A percentile compares a stretch with the other conserved stretches of the same genome.
Evolutionary conservation across 2,888 invertebrate species (phyloP).

Genomic region (Tiliacea aurago): DNA sequence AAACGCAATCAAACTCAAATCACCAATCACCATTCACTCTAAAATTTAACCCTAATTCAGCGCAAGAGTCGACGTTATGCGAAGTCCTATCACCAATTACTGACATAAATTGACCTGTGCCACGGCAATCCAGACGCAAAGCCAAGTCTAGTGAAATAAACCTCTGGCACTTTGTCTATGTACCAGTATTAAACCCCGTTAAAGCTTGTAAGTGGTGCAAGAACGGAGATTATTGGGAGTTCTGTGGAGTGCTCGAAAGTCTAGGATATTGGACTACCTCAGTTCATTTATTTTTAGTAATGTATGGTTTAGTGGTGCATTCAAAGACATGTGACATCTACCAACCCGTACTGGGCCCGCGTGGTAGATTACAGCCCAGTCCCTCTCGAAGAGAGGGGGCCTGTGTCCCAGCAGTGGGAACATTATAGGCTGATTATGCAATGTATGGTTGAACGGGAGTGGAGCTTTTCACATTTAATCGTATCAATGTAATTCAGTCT

Average conservation of each 20-base stretch:
- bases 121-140: slow-evolving; percentile 67
- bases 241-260: not conserved
- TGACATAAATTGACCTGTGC: slow-evolving; percentile 72
- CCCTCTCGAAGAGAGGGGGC: no score
- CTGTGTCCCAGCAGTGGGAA: no score
- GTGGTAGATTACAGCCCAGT: no score
- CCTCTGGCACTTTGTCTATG: slow-evolving; percentile 82
- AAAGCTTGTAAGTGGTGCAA: slow-evolving; percentile 73
- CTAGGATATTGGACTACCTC: not conserved
- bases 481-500: not conserved
- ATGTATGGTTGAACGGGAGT: not conserved
- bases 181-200: slow-evolving; percentile 81
- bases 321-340: no score
- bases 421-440: no score
- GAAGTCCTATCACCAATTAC: slow-evolving; percentile 73
- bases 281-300: not conserved
- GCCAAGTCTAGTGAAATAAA: slow-evolving; percentile 82
- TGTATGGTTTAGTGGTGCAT: no score
- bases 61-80: slow-evolving; percentile 47
- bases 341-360: no score
- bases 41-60: slow-evolving; percentile 45
- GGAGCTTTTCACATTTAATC: no score
- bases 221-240: slow-evolving; percentile 40
- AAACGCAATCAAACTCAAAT: slow-evolving; percentile 13
- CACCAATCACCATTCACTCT: slow-evolving; percentile 30